Evolutionary conservation across 1,140 invertebrate genomes (phyloP), one percentile per base, ranked within the genome.

Genomic region (Chionoecetes opilio): DNA sequence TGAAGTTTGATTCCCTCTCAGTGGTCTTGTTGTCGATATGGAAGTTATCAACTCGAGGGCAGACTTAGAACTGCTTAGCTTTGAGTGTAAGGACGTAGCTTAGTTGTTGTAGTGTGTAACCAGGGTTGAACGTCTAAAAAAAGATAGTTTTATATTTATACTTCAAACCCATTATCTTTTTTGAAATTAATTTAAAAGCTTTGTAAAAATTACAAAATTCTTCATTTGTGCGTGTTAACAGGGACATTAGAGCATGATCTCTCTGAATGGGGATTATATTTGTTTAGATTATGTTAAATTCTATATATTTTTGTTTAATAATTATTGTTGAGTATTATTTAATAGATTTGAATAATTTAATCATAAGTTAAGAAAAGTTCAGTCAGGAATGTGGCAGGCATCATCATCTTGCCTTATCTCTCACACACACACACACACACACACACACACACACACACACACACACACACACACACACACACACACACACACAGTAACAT

Each of bases 381-480:
- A 75, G 53, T 63, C 2, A 63, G 14, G 41, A 8, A 14, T 46
- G 41, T 46, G 41, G 41, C 14, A 14, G 14, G 41, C 5, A 46
- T 2, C 53, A 63, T 63, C 2, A 9, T 63, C 26, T 26, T 63
- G 6, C 9, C 53, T 21, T 21, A 21, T 0, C 63, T n/a, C 63
- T n/a, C 63, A 75, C 63, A 75, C 63, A 75, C 63, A 75, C 63
- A 75, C 63, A 75, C 63, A 75, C 63, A 75, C 63, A 75, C 63
- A 75, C 63, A 75, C 63, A 75, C 63, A 75, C 63, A 75, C 63
- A 75, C 63, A 75, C 63, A 75, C 63, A 75, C 46, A 53, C 46
- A 53, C 46, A 53, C 46, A 53, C 46, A 53, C 46, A 53, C 46
- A 53, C 46, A 53, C 46, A 53, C 46, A 53, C 46, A 53, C 46